Evolutionary conservation across 2,888 invertebrate genomes (phyloP).

Genomic region (Sesamia inferens): DNA sequence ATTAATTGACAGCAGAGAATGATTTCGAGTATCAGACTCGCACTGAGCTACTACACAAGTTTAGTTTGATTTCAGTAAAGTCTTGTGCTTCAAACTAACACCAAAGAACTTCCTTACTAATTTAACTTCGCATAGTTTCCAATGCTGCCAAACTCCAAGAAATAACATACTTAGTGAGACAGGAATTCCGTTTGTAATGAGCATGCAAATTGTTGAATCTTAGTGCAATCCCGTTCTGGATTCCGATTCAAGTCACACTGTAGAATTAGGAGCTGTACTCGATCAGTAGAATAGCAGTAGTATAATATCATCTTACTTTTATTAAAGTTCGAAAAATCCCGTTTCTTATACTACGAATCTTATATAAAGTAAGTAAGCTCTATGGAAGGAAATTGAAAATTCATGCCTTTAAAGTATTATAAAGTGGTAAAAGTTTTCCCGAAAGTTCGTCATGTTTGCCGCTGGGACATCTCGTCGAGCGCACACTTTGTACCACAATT

Average conservation of each 20-base stretch:
- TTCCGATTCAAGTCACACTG: slow-evolving; percentile 26
- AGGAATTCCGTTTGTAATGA: slow-evolving; percentile 48
- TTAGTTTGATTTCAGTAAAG: background rate
- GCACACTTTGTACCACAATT: background rate
- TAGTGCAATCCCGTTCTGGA: slow-evolving; percentile 38
- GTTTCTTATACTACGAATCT: slow-evolving; percentile 1
- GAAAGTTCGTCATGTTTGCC: background rate
- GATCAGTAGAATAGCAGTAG: background rate
- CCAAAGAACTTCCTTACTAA: slow-evolving; percentile 23
- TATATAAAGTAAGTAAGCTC: too few species aligned
- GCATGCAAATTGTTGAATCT: slow-evolving; percentile 49
- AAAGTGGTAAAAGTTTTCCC: background rate
- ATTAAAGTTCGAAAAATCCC: background rate
- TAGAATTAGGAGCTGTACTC: slow-evolving; percentile 8
- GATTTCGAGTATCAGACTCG: background rate
- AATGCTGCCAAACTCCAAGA: slow-evolving; percentile 40
- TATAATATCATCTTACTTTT: slow-evolving; percentile 4
- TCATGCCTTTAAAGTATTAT: background rate
- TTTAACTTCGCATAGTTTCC: slow-evolving; percentile 33
- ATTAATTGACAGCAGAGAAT: background rate
- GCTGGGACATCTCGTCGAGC: background rate
- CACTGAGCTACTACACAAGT: background rate
- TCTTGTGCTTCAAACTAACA: slow-evolving; percentile 14
- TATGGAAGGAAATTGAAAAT: background rate
- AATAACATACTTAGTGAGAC: slow-evolving; percentile 47